These are phyloP conservation scores for Camponotus pennsylvanicus DNA, from an alignment of 1,140 invertebrate species.

Conservation along the genomic window DNA sequence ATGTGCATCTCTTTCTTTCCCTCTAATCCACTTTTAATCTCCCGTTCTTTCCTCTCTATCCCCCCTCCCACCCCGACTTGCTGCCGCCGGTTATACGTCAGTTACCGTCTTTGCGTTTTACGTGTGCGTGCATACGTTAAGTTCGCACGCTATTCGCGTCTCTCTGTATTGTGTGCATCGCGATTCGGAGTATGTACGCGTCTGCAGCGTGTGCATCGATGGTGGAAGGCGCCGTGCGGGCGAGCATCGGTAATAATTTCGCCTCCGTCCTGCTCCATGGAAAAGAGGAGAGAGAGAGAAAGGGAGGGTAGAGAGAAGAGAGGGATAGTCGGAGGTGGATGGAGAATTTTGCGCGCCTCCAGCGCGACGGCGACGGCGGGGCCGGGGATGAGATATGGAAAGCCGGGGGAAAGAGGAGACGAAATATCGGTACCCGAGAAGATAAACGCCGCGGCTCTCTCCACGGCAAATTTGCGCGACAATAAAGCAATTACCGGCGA, in stretches of 20 bases:
- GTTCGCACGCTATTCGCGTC: neutral
- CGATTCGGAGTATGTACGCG: neutral
- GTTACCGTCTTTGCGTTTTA: neutral
- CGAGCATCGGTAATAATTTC: slow-evolving; percentile 46
- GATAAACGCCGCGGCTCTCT: slow-evolving; percentile 36
- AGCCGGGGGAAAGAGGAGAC: neutral
- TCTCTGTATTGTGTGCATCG: neutral
- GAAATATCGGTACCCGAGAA: slow-evolving; percentile 45
- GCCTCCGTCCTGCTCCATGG: neutral
- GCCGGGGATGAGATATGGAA: slow-evolving; percentile 31
- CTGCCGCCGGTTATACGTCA: neutral
- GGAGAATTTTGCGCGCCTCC: slow-evolving; percentile 45
- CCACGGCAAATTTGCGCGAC: slow-evolving; percentile 49
- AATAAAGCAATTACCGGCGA: slow-evolving; percentile 49
- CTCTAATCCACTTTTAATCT: slow-evolving; percentile 18
- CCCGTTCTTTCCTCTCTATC: neutral
- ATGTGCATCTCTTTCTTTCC: neutral
- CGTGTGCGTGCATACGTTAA: neutral
- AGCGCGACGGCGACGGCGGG: neutral
- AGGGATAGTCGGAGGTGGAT: neutral
- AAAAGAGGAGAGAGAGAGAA: neutral
- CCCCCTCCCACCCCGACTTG: neutral
- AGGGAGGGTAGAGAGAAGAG: neutral
- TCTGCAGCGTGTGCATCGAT: slow-evolving; percentile 5
- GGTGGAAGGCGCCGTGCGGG: slow-evolving; percentile 11